A percentile compares a stretch with the other conserved stretches of the same genome.
These are phyloP conservation scores for Herminia tarsipennalis DNA, from an alignment of 2,888 invertebrate genomes.

Conservation along the genomic window DNA sequence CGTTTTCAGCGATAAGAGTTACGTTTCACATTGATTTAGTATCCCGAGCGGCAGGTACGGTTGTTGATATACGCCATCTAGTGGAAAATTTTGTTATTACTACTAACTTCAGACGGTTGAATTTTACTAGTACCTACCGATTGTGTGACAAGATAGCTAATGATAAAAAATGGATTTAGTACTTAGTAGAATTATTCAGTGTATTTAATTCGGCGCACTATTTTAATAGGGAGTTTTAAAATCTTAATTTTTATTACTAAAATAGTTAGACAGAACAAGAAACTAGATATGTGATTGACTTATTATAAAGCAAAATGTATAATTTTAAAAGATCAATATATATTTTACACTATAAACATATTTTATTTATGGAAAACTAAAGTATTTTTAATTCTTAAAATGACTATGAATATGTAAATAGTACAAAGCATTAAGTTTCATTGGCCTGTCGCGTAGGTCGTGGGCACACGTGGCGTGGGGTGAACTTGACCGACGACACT, in stretches of 20 bases:
- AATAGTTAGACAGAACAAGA: too few species aligned
- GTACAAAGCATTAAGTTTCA: conserved; percentile 30
- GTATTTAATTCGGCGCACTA: not conserved
- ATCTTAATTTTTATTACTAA: too few species aligned
- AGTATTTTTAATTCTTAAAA: not conserved
- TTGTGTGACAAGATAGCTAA: not conserved
- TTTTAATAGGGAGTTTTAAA: not conserved
- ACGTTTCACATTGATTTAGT: conserved; percentile 44
- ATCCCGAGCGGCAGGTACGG: conserved; percentile 7
- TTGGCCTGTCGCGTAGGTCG: conserved; percentile 33
- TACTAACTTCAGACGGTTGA: not conserved
- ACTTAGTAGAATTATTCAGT: too few species aligned
- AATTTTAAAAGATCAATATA: too few species aligned
- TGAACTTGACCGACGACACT: conserved; percentile 42
- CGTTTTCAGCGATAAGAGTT: conserved; percentile 49
- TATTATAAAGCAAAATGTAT: too few species aligned
- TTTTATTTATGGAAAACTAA: too few species aligned
- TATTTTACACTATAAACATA: too few species aligned
- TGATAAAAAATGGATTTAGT: too few species aligned
- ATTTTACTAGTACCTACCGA: not conserved
- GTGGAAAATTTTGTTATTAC: conserved; percentile 14
- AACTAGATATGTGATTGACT: too few species aligned
- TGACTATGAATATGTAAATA: conserved; percentile 12
- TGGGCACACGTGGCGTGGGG: conserved; percentile 17
- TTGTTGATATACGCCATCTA: conserved; percentile 3